phyloP scores from a whole-genome alignment of 1,140 invertebrate genomes.

The Propsilocerus akamusi region DNA sequence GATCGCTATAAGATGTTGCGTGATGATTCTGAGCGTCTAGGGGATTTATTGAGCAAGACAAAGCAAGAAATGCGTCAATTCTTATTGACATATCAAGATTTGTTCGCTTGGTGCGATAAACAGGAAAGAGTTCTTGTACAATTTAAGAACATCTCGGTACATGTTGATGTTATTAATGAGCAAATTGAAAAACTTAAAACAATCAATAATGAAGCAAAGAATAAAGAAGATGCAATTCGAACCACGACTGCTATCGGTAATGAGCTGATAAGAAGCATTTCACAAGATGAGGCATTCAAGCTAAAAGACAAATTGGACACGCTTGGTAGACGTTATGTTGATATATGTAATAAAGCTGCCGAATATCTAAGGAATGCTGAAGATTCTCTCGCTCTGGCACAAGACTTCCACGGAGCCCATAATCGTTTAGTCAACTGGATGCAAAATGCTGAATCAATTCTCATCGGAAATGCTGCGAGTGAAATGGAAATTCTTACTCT shows the following conservation, averaged over 20 bases:
- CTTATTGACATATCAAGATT: slow-evolving; percentile 77
- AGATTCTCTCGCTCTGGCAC: slow-evolving; percentile 77
- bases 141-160: slow-evolving; percentile 67
- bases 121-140: slow-evolving; percentile 68
- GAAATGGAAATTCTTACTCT: slow-evolving; percentile 68
- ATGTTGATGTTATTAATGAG: slow-evolving; percentile 73
- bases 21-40: slow-evolving; percentile 65
- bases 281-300: slow-evolving; percentile 79
- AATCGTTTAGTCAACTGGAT: slow-evolving; percentile 81
- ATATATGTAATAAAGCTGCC: slow-evolving; percentile 64
- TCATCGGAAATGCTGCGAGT: slow-evolving; percentile 67
- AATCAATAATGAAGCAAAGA: slow-evolving; percentile 73
- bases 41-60: slow-evolving; percentile 55
- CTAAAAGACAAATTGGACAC: slow-evolving; percentile 87
- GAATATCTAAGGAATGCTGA: slow-evolving; percentile 73
- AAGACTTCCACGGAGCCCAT: slow-evolving; percentile 84
- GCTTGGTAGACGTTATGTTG: slow-evolving; percentile 72
- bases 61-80: slow-evolving; percentile 68
- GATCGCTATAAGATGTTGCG: slow-evolving; percentile 71
- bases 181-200: slow-evolving; percentile 85
- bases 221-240: slow-evolving; percentile 69
- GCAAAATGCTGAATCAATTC: slow-evolving; percentile 66
- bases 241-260: slow-evolving; percentile 74
- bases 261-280: slow-evolving; percentile 88
- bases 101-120: slow-evolving; percentile 82